These are phyloP conservation scores for Tetanocera ferruginea DNA, from an alignment of 2,888 invertebrate species.

Conservation along the genomic window DNA sequence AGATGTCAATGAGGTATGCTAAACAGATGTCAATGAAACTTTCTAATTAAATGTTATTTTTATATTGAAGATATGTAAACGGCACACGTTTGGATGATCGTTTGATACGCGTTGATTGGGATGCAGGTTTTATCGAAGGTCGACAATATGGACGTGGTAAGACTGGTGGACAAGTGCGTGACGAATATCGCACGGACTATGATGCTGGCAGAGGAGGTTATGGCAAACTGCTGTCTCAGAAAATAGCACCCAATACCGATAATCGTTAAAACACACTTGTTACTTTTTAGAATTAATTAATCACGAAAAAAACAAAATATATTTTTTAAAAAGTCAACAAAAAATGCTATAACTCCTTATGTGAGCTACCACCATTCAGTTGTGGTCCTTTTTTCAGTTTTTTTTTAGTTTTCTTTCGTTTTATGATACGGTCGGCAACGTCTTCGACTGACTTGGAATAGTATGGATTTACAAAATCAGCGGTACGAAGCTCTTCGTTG, in stretches of 20 bases:
- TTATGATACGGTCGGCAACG: neutral
- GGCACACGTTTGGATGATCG: conserved; percentile 97
- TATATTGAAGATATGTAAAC: conserved; percentile 83
- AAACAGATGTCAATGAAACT: neutral
- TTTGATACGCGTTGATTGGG: conserved; percentile 98
- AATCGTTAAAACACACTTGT: conserved; percentile 42
- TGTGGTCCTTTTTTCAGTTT: conserved; percentile 46
- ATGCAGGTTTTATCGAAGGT: conserved; percentile 98
- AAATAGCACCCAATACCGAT: conserved; percentile 75
- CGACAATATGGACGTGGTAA: conserved; percentile 98
- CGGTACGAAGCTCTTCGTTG: conserved; percentile 46
- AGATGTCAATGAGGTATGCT: conserved; percentile 81
- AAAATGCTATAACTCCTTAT: conserved; percentile 40
- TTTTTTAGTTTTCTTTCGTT: conserved; percentile 36
- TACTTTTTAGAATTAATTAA: conserved; percentile 20
- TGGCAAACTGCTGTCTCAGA: conserved; percentile 92
- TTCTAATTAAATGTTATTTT: neutral
- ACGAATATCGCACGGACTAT: conserved; percentile 97
- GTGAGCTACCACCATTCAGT: conserved; percentile 33
- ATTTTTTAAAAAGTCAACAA: conserved; percentile 17
- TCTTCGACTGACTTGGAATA: conserved; percentile 36
- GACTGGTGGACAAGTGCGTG: conserved; percentile 98
- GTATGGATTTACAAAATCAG: conserved; percentile 46
- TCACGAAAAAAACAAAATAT: conserved; percentile 9
- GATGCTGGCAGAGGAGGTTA: conserved; percentile 98